Conservation (phyloP, 2,113 vertebrate genomes). For the Hystrix cristata region DNA sequence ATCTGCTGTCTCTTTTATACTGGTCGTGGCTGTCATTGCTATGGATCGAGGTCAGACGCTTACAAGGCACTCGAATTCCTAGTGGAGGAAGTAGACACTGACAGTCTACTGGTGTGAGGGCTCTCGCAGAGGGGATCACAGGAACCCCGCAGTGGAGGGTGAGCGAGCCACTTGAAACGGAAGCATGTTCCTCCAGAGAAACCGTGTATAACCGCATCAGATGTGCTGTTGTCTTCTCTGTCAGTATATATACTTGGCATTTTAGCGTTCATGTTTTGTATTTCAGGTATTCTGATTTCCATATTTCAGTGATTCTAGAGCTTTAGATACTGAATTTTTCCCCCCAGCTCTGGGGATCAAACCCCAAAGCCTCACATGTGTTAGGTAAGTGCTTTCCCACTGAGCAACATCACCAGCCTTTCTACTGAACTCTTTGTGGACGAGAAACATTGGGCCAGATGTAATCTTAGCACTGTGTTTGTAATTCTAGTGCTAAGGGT, state of each 20-base stretch:
- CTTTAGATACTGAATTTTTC: not conserved
- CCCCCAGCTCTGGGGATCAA: not conserved
- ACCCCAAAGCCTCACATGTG: not conserved
- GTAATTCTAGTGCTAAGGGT: not conserved
- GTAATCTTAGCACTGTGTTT: not conserved
- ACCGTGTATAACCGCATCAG: not conserved
- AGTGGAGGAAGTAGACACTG: not conserved
- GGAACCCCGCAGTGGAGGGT: not conserved
- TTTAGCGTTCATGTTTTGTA: slow-evolving; percentile 2
- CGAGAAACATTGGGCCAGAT: not conserved
- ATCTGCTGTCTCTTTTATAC: not conserved
- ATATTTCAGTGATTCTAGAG: slow-evolving; percentile 17
- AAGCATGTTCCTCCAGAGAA: not conserved
- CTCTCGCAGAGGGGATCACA: not conserved
- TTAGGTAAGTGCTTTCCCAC: not conserved
- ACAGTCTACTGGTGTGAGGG: not conserved
- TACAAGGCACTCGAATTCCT: not conserved
- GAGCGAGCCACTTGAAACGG: not conserved
- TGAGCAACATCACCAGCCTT: not conserved
- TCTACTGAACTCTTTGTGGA: not conserved
- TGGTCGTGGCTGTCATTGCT: not conserved
- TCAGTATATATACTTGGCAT: not conserved
- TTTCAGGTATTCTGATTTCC: slow-evolving; percentile 54
- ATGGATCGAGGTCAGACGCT: not conserved
- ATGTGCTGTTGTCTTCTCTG: not conserved